Evolutionary conservation across 2,888 invertebrate genomes (phyloP), one percentile per base, ranked within the genome.

Genomic region (Octodonta nipae): DNA sequence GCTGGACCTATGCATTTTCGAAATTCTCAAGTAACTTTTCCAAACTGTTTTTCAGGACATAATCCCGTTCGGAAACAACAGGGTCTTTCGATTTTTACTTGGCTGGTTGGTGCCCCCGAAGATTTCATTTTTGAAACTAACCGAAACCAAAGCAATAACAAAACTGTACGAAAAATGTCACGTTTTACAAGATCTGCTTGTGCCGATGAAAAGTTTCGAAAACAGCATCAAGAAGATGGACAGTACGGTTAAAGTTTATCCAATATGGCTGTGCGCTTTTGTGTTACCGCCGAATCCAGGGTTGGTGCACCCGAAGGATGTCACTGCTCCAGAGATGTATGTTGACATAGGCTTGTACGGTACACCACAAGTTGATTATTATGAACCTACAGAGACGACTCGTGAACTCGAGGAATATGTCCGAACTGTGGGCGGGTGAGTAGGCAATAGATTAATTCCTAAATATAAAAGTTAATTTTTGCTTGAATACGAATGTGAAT

Each of bases 51-150:
- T 45, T 8, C 58, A 82, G 77, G 82, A 86, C 44, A 84, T 87
- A 30, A 72, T 87, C 34, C 77, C 85, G 0, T 87, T 86, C 55
- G 86, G 85, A 13, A 86, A 87, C 60, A 68, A 79, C 51, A 52
- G 66, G 0, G 16, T 81, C 15, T 86, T 86, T 62, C 73, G 86
- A 1, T 70, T 66, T 42, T 55, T 81, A 7, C 66, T 83, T 35
- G 86, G 85, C 1, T 86, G 85, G 85, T 63, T 81, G 62, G 74
- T 82, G 61, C 86, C 86, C 0, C 84, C 84, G 0, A 86, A 86
- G 56, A 75, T 86, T 6, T 76, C 84, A 0, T 65, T 86, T 5
- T 61, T 87, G 39, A 87, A 87, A 58, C 61, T 81, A 41, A 83
- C 83, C 0, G 82, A 83, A 54, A 75, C 79, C 0, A 65, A 73